A percentile compares a stretch with the other conserved stretches of the same genome.
Evolutionary conservation across 2,888 invertebrate genomes (phyloP).

Genomic region (Tanypteryx hageni): DNA sequence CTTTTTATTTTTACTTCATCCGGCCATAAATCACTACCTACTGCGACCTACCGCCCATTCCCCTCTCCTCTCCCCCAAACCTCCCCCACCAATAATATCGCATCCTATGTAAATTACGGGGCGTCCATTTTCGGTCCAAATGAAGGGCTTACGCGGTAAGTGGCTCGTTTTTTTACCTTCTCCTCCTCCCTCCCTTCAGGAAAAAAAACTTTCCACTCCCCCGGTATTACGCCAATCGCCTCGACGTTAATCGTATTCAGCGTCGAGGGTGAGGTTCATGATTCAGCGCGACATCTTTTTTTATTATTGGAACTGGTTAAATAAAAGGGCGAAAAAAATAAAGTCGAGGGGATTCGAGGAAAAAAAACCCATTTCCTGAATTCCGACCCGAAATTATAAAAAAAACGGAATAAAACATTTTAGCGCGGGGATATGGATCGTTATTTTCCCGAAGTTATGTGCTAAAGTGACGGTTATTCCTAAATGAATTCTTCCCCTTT

Average conservation of each 20-base stretch:
- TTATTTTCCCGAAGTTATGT: background rate
- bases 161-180: background rate
- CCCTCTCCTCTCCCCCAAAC: background rate
- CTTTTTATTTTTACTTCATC: background rate
- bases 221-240: background rate
- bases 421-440: background rate
- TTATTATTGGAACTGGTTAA: background rate
- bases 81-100: background rate
- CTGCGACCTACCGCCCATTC: background rate
- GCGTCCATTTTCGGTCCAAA: constrained; percentile 11
- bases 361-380: background rate
- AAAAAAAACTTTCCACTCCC: background rate
- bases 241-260: background rate
- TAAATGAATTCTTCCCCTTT: background rate
- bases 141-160: constrained; percentile 34
- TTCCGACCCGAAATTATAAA: background rate
- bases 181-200: background rate
- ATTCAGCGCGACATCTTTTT: background rate
- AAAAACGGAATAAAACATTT: background rate
- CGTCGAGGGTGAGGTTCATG: background rate
- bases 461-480: background rate
- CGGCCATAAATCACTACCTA: constrained; percentile 14
- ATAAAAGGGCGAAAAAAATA: background rate
- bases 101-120: constrained; percentile 22
- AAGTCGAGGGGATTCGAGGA: background rate